These are phyloP conservation scores for Alauda arvensis DNA, from an alignment of 2,797 vertebrate genomes.

Conservation along the genomic window DNA sequence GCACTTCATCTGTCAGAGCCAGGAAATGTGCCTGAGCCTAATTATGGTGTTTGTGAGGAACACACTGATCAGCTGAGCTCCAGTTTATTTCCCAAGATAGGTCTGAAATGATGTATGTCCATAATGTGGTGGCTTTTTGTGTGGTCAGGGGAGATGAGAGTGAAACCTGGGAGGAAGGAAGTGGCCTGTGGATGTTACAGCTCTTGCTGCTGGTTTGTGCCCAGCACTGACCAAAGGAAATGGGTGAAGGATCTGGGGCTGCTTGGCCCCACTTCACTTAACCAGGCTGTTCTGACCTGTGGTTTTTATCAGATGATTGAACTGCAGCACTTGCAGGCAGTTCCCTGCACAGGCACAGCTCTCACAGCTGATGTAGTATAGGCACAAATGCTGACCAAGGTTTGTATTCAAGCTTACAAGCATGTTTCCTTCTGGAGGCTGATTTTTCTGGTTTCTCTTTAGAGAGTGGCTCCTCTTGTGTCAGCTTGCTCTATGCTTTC, in stretches of 20 bases:
- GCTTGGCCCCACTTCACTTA: neutral
- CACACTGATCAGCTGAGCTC: slow-evolving; percentile 5
- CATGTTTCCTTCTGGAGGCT: neutral
- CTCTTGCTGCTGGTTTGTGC: neutral
- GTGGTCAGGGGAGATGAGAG: neutral
- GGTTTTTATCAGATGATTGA: neutral
- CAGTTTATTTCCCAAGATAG: slow-evolving; percentile 40
- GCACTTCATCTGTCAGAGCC: neutral
- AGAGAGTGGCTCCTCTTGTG: neutral
- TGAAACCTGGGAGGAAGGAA: slow-evolving; percentile 7
- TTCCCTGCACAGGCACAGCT: neutral
- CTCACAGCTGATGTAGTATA: neutral
- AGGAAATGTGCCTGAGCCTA: slow-evolving; percentile 4
- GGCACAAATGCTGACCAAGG: neutral
- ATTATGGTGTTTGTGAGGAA: slow-evolving; percentile 39
- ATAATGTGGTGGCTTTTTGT: neutral
- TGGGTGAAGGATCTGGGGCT: neutral
- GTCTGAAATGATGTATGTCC: neutral
- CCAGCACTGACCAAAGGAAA: slow-evolving; percentile 4
- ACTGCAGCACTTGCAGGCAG: neutral
- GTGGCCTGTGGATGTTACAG: neutral
- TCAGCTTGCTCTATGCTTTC: neutral
- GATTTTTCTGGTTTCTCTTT: neutral
- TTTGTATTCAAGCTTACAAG: neutral
- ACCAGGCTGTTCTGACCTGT: neutral